Evolutionary conservation across 2,797 vertebrate genomes (phyloP).

Genomic region (Pagetopsis macropterus): DNA sequence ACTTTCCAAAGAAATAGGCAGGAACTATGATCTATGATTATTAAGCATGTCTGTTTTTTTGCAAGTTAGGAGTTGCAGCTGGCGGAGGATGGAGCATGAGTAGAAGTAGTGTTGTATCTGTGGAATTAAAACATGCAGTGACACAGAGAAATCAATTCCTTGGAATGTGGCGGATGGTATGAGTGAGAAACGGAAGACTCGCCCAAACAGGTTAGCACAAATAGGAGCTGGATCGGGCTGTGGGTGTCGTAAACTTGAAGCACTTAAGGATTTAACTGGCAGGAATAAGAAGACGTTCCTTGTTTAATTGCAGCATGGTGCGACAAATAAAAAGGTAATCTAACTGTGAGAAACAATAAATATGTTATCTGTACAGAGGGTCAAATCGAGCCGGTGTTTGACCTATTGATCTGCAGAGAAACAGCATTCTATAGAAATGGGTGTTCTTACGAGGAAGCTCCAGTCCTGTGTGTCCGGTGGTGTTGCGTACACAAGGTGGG

Average conservation of each 20-base stretch:
- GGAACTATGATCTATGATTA: conserved; percentile 5
- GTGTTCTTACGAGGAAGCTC: conserved; percentile 93
- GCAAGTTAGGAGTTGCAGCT: conserved; percentile 51
- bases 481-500: conserved; percentile 93
- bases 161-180: conserved; percentile 57
- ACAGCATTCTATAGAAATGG: background rate
- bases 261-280: conserved; percentile 15
- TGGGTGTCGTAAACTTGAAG: background rate
- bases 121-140: conserved; percentile 62
- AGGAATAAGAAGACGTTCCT: background rate
- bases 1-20: conserved; percentile 30
- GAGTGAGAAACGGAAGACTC: conserved; percentile 56
- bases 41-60: conserved; percentile 36
- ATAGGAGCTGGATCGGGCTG: conserved; percentile 26
- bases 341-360: conserved; percentile 24
- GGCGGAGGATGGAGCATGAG: conserved; percentile 56
- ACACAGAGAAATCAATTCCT: conserved; percentile 45
- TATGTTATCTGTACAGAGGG: background rate
- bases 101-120: conserved; percentile 44
- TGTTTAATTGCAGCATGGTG: conserved; percentile 4
- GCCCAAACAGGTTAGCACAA: conserved; percentile 33
- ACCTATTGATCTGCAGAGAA: conserved; percentile 24
- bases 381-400: conserved; percentile 3
- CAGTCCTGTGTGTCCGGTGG: conserved; percentile 91
- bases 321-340: conserved; percentile 13